Base-by-base conservation (phyloP, 2,797 vertebrate genomes). In the Cryptoblepharus egeriae region DNA sequence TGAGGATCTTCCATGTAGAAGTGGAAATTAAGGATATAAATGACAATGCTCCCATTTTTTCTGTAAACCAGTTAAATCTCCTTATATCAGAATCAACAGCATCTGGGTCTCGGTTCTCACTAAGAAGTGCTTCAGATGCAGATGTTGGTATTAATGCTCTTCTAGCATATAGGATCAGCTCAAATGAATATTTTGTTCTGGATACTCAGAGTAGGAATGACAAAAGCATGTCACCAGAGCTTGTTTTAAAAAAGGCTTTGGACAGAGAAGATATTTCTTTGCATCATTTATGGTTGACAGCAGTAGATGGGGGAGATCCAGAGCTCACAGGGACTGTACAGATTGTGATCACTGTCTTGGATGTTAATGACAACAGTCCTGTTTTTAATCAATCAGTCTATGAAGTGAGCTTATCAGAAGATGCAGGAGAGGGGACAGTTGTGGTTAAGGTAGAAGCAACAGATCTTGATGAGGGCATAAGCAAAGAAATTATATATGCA, bases 321-420 rank as follows among this genome's bases (percentile, higher is more conserved):
- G 90, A 92, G 0, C 93, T 95, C 88, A 95, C 96, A 0, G 96
- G 96, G 0, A 95, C 94, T 0, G 86, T 95, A 65, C 90, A 91
- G 2, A 90, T 98, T 64, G 63, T 92, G 10, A 87, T 98, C 64
- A 91, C 87, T 0, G 96, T 97, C 11, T 3, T 97, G 6, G 97
- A 98, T 9, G 93, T 24, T 0, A 97, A 98, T 3, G 97, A 98
- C 77, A 97, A 97, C 12, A 84, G 93, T 0, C 97, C 97, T 0
- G 82, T 95, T 1, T 97, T 97, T 82, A 93, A 93, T 8, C 94
- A 95, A 63, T 3, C 94, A 0, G 79, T 96, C 2, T 97, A 97
- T 75, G 95, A 91, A 78, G 92, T 95, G 2, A 91, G 90, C 9
- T 75, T 97, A 1, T 90, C 61, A 1, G 96, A 97, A 85, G 95